A percentile compares a stretch with the other conserved stretches of the same genome.
Conservation (phyloP, 2,113 vertebrate genomes). For the Oplegnathus fasciatus region DNA sequence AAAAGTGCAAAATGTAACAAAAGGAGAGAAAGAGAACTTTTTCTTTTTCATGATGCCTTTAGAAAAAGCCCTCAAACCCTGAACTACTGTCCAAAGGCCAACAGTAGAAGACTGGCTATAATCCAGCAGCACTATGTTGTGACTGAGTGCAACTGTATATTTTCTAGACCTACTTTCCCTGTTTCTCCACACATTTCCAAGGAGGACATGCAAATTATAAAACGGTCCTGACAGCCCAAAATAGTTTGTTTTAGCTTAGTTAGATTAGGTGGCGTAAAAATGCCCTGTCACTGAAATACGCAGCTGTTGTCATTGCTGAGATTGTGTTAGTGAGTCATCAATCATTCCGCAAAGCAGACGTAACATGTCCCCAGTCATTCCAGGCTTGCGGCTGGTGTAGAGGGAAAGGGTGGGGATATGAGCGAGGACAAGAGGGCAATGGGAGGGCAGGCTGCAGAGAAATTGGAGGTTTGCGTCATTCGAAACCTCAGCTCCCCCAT, state of each 20-base stretch:
- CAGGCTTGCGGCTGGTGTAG: not conserved
- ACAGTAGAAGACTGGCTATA: not conserved
- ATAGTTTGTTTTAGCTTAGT: not conserved
- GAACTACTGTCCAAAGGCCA: not conserved
- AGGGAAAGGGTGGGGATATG: not conserved
- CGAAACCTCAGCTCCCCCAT: not conserved
- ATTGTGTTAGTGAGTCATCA: slow-evolving; percentile 17
- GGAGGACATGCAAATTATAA: not conserved
- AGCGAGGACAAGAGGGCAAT: not conserved
- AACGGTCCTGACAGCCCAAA: not conserved
- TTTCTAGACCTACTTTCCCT: not conserved
- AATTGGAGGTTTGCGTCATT: slow-evolving; percentile 36
- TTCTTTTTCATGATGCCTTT: not conserved
- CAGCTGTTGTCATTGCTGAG: not conserved
- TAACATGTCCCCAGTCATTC: not conserved
- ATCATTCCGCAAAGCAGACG: not conserved
- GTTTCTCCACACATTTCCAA: not conserved
- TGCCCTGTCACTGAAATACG: not conserved
- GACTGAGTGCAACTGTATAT: too few relatives aligned
- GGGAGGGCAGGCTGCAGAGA: not conserved
- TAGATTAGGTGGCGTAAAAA: not conserved
- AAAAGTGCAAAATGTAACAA: not conserved
- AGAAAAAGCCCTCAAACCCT: not conserved
- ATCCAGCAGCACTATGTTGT: not conserved
- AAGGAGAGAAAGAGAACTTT: not conserved